Conservation (phyloP, 2,797 vertebrate genomes). For the Sebastes minor region DNA sequence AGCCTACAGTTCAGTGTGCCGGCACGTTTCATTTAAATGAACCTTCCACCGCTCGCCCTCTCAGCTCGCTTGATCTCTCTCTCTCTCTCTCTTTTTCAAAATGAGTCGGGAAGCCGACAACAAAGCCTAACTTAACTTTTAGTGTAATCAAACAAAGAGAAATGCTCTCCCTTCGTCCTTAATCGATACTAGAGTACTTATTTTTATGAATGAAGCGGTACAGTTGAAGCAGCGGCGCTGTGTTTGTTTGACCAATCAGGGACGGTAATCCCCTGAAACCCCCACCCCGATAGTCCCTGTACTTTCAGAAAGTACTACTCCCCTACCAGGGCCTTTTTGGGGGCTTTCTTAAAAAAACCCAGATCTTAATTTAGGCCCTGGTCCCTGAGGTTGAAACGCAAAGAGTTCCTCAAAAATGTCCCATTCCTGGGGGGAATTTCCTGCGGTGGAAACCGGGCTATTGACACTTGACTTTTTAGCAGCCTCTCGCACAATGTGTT, state of each 20-base stretch:
- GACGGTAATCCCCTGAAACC: neutral
- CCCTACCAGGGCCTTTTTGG: neutral
- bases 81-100: neutral
- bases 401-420: neutral
- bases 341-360: neutral
- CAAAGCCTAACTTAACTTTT: neutral
- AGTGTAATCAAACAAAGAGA: neutral
- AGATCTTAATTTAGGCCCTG: neutral
- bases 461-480: slow-evolving; percentile 7
- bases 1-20: too few species aligned
- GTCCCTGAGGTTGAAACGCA: neutral
- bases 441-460: neutral
- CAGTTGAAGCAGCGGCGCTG: neutral
- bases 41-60: neutral
- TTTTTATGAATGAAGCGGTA: neutral
- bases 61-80: neutral
- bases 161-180: neutral
- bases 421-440: neutral
- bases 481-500: slow-evolving; percentile 28
- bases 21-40: too few species aligned
- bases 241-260: neutral
- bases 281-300: neutral
- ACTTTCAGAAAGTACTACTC: neutral
- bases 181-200: too few species aligned
- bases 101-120: too few species aligned